Percentiles rank a stretch among this genome's conserved stretches.
phyloP scores from a whole-genome alignment of 2,113 vertebrate genomes.

The Eudyptes chrysolophus region DNA sequence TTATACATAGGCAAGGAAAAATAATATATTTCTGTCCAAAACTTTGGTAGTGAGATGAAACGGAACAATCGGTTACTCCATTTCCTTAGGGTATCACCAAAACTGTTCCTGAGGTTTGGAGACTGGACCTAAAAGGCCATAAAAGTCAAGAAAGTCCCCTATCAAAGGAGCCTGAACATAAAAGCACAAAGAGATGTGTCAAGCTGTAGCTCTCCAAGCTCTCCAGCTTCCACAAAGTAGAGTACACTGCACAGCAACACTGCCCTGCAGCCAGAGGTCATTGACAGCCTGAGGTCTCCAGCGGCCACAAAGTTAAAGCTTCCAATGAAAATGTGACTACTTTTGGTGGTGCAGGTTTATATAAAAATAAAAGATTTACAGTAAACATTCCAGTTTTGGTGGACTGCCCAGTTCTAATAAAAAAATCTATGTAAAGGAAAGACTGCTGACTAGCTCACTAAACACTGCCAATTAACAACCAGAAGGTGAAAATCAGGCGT shows the following conservation, averaged over 20 bases:
- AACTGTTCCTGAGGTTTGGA: background rate
- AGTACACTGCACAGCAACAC: background rate
- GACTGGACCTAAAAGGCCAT: background rate
- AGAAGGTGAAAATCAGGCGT: background rate
- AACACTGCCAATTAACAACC: background rate
- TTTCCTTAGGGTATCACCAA: background rate
- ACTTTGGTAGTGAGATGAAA: background rate
- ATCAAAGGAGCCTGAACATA: background rate
- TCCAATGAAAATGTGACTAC: background rate
- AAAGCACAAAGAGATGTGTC: background rate
- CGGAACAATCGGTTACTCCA: background rate
- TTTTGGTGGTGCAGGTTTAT: background rate
- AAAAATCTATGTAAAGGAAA: background rate
- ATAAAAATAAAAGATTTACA: background rate
- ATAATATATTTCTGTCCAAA: background rate
- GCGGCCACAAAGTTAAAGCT: background rate
- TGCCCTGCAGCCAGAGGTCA: background rate
- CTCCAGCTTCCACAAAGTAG: background rate
- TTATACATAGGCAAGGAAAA: background rate
- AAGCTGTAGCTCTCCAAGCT: background rate
- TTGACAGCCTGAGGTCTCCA: background rate
- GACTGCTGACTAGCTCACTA: background rate
- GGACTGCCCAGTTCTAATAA: background rate
- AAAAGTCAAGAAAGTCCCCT: background rate
- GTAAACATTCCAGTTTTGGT: background rate